Evolutionary conservation across 2,797 vertebrate species (phyloP), one percentile per base, ranked within the genome.

Genomic region (Siniperca undulata): DNA sequence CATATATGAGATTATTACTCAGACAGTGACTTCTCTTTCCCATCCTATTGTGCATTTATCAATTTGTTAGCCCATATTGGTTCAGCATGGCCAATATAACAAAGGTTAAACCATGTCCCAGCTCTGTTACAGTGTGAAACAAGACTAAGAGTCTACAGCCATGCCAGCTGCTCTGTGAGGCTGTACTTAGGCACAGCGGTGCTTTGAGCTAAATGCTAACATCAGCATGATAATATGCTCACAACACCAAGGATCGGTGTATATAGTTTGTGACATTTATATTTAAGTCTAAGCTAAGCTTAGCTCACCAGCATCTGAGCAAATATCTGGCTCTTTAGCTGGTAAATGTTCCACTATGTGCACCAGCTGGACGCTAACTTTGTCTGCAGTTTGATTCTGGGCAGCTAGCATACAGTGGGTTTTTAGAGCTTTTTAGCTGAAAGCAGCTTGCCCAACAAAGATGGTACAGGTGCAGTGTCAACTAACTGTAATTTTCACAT

Each of bases 1-100:
- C 80, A 66, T 34, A 38, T 42, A 2, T 53, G 36, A 81, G 70
- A 53, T 66, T 73, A 59, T 74, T 85, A 74, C 52, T 60, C 40
- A 61, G 42, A 62, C 22, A 5, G 34, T 40, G 27, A 62, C 56
- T 73, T 60, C 12, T 62, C 17, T 62, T 69, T 70, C 64, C 7
- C 12, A n/a, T 22, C 19, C 46, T 11, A 34, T 48, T 44, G 10
- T 60, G 67, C 19, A 66, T 77, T 56, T 58, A 56, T 61, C 16
- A 44, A 11, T 76, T 16, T 67, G 10, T 56, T 42, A 17, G 36
- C 34, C 19, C 8, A 7, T 13, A 9, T 13, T 42, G 40, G 27
- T 36, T 52, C 16, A 16, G 52, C 14, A 48, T 10, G 48, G 52
- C 27, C 16, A 42, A 50, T 53, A 30, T 7, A 70, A 12, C 1